A percentile compares a stretch with the other conserved stretches of the same genome.
Conservation (phyloP, 37 sponge, comb jelly and placozoan genomes). For the Theonella swinhoei region DNA sequence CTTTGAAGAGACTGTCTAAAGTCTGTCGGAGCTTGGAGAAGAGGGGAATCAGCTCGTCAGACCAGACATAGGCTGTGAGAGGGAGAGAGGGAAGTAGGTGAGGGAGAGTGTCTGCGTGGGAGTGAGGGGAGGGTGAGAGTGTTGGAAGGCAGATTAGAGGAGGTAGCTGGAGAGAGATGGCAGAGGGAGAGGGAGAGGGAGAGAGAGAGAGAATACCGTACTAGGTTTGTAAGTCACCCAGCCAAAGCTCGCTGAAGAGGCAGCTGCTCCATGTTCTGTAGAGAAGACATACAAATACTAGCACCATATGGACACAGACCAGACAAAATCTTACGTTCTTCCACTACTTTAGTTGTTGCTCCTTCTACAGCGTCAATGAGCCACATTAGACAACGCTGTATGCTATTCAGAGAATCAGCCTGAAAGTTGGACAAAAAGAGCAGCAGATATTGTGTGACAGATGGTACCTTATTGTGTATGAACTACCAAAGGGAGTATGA, state of each 20-base stretch:
- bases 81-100: background rate
- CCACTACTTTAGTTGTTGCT: conserved; percentile 50
- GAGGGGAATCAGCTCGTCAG: conserved; percentile 47
- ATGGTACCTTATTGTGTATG: no score
- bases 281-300: background rate
- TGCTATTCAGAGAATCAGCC: conserved; percentile 28
- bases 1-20: conserved; percentile 59
- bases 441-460: no score
- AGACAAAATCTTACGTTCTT: conserved; percentile 56
- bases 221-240: conserved; percentile 51
- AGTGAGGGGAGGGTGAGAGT: background rate
- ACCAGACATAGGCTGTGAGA: conserved; percentile 61
- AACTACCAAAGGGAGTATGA: no score
- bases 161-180: background rate
- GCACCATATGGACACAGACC: background rate
- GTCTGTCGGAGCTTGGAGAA: conserved; percentile 60
- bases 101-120: background rate
- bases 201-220: conserved; percentile 22
- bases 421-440: background rate
- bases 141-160: background rate
- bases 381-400: conserved; percentile 36
- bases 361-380: conserved; percentile 58
- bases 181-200: background rate
- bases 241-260: conserved; percentile 11
- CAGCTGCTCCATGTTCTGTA: conserved; percentile 63